phyloP scores from a whole-genome alignment of 1,140 invertebrate species.

The Neuroterus valhalla region DNA sequence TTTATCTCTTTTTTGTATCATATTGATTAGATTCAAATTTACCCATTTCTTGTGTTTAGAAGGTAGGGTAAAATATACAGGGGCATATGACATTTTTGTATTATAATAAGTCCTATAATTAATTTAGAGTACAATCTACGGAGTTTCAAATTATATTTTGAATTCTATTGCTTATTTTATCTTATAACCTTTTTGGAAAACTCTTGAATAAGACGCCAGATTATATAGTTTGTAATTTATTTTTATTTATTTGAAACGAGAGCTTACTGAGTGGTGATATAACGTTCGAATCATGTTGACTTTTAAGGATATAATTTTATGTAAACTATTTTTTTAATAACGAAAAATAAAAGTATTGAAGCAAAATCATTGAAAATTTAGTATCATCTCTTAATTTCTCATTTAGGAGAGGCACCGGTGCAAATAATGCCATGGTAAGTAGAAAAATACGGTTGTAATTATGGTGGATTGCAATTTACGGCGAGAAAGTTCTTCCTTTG shows the following conservation, averaged over 20 bases:
- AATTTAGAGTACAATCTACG: not conserved
- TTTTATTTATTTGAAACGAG: constrained; percentile 34
- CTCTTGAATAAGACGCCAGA: not conserved
- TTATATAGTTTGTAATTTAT: constrained; percentile 31
- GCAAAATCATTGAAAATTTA: too few relatives aligned
- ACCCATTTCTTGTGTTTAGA: too few relatives aligned
- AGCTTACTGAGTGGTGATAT: constrained; percentile 43
- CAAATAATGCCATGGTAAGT: too few relatives aligned
- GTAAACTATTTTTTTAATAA: constrained; percentile 50
- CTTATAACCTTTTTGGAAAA: not conserved
- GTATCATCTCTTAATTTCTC: too few relatives aligned
- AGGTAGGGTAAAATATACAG: too few relatives aligned
- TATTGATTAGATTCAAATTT: too few relatives aligned
- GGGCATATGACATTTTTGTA: too few relatives aligned
- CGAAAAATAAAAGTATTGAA: constrained; percentile 40
- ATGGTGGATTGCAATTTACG: too few relatives aligned
- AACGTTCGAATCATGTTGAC: constrained; percentile 42
- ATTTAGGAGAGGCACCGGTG: too few relatives aligned
- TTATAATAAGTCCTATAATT: not conserved
- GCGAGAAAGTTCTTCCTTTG: too few relatives aligned
- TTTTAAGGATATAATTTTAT: constrained; percentile 44
- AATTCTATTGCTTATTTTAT: not conserved
- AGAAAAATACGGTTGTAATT: too few relatives aligned
- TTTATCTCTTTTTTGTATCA: too few relatives aligned
- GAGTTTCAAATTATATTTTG: not conserved